phyloP scores from a whole-genome alignment of 2,888 invertebrate species.

The Coelinius sp. region DNA sequence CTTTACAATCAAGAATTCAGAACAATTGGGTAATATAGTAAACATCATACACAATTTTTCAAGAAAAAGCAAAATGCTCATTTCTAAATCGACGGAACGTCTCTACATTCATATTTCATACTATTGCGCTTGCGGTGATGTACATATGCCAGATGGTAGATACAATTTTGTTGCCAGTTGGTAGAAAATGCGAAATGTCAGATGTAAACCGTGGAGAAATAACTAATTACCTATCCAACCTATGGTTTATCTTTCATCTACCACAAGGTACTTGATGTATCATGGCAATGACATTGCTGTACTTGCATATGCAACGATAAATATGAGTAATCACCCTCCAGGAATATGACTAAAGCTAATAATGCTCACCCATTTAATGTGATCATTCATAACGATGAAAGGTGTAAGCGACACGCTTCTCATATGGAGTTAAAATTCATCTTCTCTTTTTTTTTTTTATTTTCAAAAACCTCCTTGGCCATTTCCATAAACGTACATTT shows the following conservation, averaged over 20 bases:
- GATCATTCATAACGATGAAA: neutral
- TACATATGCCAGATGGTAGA: neutral
- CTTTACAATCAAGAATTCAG: no score
- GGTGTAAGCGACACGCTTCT: neutral
- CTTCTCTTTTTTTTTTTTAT: no score
- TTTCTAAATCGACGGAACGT: neutral
- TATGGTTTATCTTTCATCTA: neutral
- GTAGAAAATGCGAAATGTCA: conserved; percentile 6
- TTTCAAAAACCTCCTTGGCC: no score
- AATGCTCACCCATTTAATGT: neutral
- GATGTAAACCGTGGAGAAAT: conserved; percentile 17
- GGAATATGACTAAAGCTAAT: neutral
- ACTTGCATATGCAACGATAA: neutral
- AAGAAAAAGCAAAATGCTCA: neutral
- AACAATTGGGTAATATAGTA: no score
- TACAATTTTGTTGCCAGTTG: neutral
- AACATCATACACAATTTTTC: no score
- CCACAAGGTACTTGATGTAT: neutral
- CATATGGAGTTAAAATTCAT: neutral
- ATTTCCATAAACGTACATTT: conserved; percentile 8
- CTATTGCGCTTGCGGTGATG: neutral
- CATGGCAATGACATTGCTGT: conserved; percentile 9
- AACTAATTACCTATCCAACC: conserved; percentile 5
- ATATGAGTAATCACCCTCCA: neutral
- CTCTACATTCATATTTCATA: neutral